phyloP scores from a whole-genome alignment of 1,140 invertebrate genomes.

The Reticulitermes speratus region DNA sequence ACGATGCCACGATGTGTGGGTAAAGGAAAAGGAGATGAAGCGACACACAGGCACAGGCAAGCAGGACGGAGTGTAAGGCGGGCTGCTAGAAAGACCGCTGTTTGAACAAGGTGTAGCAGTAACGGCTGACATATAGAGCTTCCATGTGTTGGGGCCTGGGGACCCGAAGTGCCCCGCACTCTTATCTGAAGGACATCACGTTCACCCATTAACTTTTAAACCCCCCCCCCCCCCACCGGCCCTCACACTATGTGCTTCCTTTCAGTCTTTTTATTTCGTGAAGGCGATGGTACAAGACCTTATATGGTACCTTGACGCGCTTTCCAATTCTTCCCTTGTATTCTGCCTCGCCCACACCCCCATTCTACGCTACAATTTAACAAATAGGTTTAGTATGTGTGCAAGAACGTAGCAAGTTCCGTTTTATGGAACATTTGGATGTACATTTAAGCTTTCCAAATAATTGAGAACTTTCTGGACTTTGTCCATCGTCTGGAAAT shows the following conservation, averaged over 20 bases:
- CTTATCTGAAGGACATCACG: conserved; percentile 5
- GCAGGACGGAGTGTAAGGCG: neutral
- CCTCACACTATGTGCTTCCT: neutral
- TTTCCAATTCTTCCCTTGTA: conserved; percentile 18
- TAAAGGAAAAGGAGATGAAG: neutral
- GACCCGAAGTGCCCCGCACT: neutral
- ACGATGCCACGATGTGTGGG: neutral
- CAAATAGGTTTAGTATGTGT: neutral
- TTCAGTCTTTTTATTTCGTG: neutral
- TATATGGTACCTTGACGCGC: neutral
- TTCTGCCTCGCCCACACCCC: neutral
- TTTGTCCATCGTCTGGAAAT: too few relatives aligned
- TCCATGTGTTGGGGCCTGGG: neutral
- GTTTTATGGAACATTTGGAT: too few relatives aligned
- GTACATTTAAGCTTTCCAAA: too few relatives aligned
- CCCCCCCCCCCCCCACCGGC: neutral
- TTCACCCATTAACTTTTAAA: neutral
- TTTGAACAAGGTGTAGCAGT: neutral
- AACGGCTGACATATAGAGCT: neutral
- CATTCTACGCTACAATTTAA: neutral
- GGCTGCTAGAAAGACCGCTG: neutral
- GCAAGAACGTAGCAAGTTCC: neutral
- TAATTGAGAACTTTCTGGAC: too few relatives aligned
- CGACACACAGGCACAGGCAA: neutral
- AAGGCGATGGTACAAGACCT: neutral